Base-by-base conservation (phyloP, 1,140 invertebrate genomes). In the Ceratina australensis region DNA sequence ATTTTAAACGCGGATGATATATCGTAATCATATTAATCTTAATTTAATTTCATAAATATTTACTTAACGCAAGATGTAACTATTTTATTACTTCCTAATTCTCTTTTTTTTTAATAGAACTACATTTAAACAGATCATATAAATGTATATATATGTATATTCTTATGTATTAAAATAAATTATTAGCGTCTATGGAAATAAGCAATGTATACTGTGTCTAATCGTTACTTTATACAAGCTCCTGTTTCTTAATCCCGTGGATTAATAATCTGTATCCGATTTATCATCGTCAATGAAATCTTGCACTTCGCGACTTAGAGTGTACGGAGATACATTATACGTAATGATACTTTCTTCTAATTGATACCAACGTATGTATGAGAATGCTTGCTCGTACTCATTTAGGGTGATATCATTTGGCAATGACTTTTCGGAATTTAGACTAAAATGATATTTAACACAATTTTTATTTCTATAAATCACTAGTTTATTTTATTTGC, bases 361-460 rank as follows among this genome's bases (percentile, higher is more conserved):
- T 56, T 81, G 79, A 75, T 87, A 86, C 87, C 87, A 89, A 50
- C 87, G 84, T 24, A 89, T 79, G n/a, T 87, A 89, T 2, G 86
- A 85, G 72, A 89, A 89, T 8, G 80, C 87, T 81, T 87, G 81
- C 65, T 90, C 87, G 33, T 88, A 89, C 72, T 89, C 81, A 33
- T 69, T 86, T 33, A 85, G 26, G n/a, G 54, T 83, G 33, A 84
- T 64, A 61, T 87, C 69, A 24, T 82, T 69, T 7, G 80, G 79
- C 49, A 87, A 80, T 33, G 81, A 74, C 57, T 68, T 76, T 64
- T 81, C 83, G 26, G 72, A 24, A 76, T 86, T 86, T 68, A 63
- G 84, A 87, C 26, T 85, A 56, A 59, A 80, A 80, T 7, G 33
- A 42, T 33, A 47, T 65, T 76, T 26, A 49, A 33, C 16, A 42